Conservation (phyloP, 2,797 vertebrate genomes). For the Vultur gryphus region DNA sequence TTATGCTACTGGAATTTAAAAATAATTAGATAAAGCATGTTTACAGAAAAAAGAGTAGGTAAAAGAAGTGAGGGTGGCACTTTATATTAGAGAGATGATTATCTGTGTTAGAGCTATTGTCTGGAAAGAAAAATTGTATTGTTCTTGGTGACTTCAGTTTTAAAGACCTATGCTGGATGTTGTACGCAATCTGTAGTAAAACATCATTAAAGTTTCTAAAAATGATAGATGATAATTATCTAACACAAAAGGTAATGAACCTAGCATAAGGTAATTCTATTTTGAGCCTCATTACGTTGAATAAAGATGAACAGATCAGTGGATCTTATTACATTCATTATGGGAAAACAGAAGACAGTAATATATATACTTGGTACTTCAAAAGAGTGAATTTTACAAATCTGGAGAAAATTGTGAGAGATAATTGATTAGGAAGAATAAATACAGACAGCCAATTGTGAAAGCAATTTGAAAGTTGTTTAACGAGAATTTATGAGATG, state of each 20-base stretch:
- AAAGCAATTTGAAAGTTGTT: not conserved
- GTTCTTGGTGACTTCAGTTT: not conserved
- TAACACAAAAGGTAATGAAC: conserved; percentile 24
- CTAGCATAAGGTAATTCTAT: not conserved
- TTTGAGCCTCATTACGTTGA: not conserved
- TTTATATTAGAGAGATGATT: not conserved
- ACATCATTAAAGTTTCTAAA: conserved; percentile 4
- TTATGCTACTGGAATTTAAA: not conserved
- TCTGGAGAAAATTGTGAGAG: not conserved
- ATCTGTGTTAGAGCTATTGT: not conserved
- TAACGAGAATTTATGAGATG: not conserved
- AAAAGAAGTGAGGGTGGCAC: not conserved
- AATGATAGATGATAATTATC: conserved; percentile 13
- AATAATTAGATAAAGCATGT: not conserved
- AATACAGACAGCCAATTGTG: not conserved
- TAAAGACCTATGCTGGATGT: not conserved
- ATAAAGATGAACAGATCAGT: conserved; percentile 13
- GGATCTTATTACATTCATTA: conserved; percentile 19
- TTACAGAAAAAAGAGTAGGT: not conserved
- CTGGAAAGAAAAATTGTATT: not conserved
- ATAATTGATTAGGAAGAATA: conserved; percentile 21
- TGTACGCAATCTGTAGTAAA: not conserved
- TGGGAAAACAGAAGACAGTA: not conserved
- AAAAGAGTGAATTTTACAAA: not conserved
- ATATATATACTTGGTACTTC: not conserved